Conservation (phyloP, 35 echinoderm and acorn worm species). For the Diadema setosum region DNA sequence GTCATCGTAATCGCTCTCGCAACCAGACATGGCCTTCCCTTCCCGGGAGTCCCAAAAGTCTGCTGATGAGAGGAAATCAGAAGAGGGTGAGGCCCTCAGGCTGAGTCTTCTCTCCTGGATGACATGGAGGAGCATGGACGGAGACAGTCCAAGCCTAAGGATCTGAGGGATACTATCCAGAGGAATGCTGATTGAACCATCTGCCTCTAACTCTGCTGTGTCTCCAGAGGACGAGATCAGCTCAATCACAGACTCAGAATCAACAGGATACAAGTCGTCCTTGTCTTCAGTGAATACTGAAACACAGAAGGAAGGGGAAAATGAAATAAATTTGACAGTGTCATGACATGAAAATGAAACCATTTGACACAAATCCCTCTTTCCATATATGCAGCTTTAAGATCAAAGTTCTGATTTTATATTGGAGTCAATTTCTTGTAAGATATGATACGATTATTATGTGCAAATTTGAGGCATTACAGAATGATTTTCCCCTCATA, state of each 20-base stretch:
- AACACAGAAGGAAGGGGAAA: not conserved
- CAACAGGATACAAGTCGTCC: constrained; percentile 36
- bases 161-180: constrained; percentile 32
- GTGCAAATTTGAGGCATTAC: too few species aligned
- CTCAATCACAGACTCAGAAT: constrained; percentile 46
- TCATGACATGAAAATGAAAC: not conserved
- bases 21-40: too few species aligned
- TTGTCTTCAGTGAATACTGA: constrained; percentile 16
- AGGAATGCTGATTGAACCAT: constrained; percentile 66
- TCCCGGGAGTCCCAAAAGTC: not conserved
- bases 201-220: constrained; percentile 32
- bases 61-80: not conserved
- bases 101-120: constrained; percentile 66
- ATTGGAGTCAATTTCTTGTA: too few species aligned
- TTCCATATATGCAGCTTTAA: not conserved
- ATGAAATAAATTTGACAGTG: not conserved
- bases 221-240: constrained; percentile 26
- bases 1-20: too few species aligned
- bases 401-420: not conserved
- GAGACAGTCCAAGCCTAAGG: constrained; percentile 37
- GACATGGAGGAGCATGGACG: constrained; percentile 50
- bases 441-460: too few species aligned
- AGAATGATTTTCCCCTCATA: too few species aligned
- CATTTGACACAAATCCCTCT: not conserved
- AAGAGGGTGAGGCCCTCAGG: constrained; percentile 6